phyloP scores from a whole-genome alignment of 2,888 invertebrate genomes.

The Pseudanteris insignis region DNA sequence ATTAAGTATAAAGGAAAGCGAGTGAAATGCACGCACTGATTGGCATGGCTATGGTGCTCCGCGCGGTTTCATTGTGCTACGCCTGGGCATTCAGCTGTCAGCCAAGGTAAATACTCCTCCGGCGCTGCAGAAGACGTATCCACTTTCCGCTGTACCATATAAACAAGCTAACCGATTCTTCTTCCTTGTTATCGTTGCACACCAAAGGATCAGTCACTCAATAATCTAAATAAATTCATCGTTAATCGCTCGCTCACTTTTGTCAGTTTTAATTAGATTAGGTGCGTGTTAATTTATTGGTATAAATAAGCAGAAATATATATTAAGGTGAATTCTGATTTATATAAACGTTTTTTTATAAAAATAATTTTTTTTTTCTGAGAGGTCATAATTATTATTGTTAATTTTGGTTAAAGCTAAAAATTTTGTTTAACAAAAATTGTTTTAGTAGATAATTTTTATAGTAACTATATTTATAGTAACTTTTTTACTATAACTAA shows the following conservation, averaged over 20 bases:
- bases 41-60: conserved; percentile 44
- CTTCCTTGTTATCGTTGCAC: conserved; percentile 32
- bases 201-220: conserved; percentile 23
- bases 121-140: conserved; percentile 45
- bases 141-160: conserved; percentile 35
- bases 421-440: too few species aligned
- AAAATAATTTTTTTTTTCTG: too few species aligned
- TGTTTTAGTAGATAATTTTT: too few species aligned
- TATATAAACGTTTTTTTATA: too few species aligned
- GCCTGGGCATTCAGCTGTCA: conserved; percentile 47
- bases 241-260: conserved; percentile 14
- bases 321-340: too few species aligned
- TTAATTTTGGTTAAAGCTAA: too few species aligned
- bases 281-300: too few species aligned
- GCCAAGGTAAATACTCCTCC: conserved; percentile 42
- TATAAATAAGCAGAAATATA: too few species aligned
- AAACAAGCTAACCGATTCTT: conserved; percentile 27
- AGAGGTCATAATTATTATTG: too few species aligned
- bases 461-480: too few species aligned
- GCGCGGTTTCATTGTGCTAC: conserved; percentile 32
- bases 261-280: too few species aligned
- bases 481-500: too few species aligned
- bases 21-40: conserved; percentile 53
- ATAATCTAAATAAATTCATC: conserved; percentile 26
- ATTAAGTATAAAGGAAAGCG: conserved; percentile 55